Evolutionary conservation across 2,113 vertebrate genomes (phyloP), one percentile per base, ranked within the genome.

Genomic region (Hippocampus abdominalis): DNA sequence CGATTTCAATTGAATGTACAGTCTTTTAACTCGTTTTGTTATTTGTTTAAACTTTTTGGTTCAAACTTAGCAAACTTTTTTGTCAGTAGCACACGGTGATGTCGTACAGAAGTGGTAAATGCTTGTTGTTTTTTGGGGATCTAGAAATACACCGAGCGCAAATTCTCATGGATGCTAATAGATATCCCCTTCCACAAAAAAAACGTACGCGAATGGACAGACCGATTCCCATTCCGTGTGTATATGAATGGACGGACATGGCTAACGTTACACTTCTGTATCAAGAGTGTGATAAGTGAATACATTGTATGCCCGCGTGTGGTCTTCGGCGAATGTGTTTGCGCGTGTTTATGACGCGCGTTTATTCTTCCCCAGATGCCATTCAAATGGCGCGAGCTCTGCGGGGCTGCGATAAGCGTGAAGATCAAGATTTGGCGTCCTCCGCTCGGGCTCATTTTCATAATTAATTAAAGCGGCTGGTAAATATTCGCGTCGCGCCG

Each of bases 401-500:
- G 89, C 59, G n/a, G 74, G 86, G 57, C 77, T 56, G 87, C 49
- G 87, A 91, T 90, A 89, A 90, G 88, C 82, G 56, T 78, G 71
- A 80, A 88, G 86, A 90, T 89, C 86, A 81, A 60, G 84, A 90
- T 91, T 91, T 87, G 82, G 81, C 84, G 82, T 32, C 32, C 80
- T 85, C 67, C 85, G 81, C 86, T 83, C 72, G 2, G 69, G 80
- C 84, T 87, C 81, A 91, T 91, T 90, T 90, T 89, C 89, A 90
- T 89, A 89, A 91, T 91, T 87, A 89, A 91, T 91, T 87, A 88
- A 88, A 89, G 86, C 82, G 84, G 73, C 68, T 46, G 72, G 89
- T 91, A 89, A 91, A 90, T 86, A 90, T 90, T 84, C 13, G 83
- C 85, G 88, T 88, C 84, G 83, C 1, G 61, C 62, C 68, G 9